Percentiles rank a stretch among this genome's conserved stretches.
These are phyloP conservation scores for Eupithecia inturbata DNA, from an alignment of 2,888 invertebrate species.

Conservation along the genomic window DNA sequence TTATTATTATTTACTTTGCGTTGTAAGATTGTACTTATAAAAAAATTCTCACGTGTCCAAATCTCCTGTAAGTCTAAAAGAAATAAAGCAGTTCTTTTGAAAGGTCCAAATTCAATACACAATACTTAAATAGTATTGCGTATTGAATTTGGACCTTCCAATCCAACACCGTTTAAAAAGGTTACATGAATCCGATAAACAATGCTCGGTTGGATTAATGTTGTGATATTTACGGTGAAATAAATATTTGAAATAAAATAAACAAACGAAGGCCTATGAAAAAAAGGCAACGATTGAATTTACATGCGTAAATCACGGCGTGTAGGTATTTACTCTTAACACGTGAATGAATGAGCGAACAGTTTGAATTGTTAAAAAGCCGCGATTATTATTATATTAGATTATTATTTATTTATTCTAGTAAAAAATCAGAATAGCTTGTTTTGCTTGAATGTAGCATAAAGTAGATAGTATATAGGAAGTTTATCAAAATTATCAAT, in stretches of 20 bases:
- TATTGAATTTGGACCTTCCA: background rate
- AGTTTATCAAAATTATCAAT: background rate
- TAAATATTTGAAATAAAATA: constrained; percentile 7
- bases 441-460: background rate
- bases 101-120: too few relatives aligned
- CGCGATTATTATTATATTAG: too few relatives aligned
- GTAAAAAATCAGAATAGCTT: background rate
- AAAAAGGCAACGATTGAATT: constrained; percentile 28
- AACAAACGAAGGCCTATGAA: constrained; percentile 10
- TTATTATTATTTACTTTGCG: too few relatives aligned
- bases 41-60: background rate
- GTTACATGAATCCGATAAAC: background rate
- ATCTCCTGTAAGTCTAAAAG: background rate
- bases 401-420: too few relatives aligned
- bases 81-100: too few relatives aligned
- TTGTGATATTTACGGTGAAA: background rate
- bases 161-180: background rate
- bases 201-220: background rate
- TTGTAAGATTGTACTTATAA: background rate
- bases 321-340: constrained; percentile 22
- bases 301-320: constrained; percentile 23
- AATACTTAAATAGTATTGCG: too few relatives aligned
- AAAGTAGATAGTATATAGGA: background rate
- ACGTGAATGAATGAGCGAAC: constrained; percentile 23
- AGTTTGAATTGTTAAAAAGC: constrained; percentile 8